Evolutionary conservation across 2,888 invertebrate species (phyloP).

Genomic region (Andrena camellia): DNA sequence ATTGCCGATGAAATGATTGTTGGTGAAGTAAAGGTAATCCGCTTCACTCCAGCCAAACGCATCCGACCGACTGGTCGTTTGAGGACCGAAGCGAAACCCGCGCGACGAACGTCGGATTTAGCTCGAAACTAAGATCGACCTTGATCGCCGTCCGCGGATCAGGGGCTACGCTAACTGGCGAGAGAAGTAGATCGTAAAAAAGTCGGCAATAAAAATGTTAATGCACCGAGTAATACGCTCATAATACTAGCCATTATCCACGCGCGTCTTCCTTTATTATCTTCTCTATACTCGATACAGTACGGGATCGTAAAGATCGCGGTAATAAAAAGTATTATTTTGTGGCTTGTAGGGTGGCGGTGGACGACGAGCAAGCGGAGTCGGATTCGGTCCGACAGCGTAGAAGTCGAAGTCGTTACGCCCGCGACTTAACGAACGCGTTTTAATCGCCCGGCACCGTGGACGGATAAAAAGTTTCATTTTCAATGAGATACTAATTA

Average conservation of each 20-base stretch:
- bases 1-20: no score
- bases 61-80: neutral
- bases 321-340: conserved; percentile 75
- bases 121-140: conserved; percentile 41
- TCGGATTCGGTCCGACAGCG: neutral
- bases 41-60: no score
- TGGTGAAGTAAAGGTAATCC: no score
- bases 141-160: conserved; percentile 62
- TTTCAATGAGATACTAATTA: conserved; percentile 65
- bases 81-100: neutral
- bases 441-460: conserved; percentile 39
- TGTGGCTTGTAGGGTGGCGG: conserved; percentile 37
- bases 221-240: conserved; percentile 73
- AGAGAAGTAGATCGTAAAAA: conserved; percentile 71
- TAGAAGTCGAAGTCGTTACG: neutral
- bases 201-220: conserved; percentile 72
- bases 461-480: conserved; percentile 54
- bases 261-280: conserved; percentile 73
- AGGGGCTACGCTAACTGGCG: conserved; percentile 46
- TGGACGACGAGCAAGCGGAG: neutral
- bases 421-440: conserved; percentile 23
- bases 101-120: conserved; percentile 17
- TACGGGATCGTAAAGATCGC: conserved; percentile 71
- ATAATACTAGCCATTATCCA: conserved; percentile 73
- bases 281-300: conserved; percentile 72